phyloP scores from a whole-genome alignment of 2,113 vertebrate species.

The Aspiorhynchus laticeps region DNA sequence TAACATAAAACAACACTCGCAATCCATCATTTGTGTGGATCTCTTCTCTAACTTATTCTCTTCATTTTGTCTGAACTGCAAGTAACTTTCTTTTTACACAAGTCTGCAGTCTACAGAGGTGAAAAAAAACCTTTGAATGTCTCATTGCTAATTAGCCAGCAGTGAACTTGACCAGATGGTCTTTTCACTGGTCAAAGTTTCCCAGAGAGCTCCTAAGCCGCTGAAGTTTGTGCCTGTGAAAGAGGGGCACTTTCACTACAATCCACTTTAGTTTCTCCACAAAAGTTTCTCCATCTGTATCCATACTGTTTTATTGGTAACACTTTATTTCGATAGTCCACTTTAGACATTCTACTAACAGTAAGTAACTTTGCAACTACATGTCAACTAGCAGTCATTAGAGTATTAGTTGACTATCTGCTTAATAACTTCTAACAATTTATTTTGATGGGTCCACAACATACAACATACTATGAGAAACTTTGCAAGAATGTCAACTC shows the following conservation, averaged over 20 bases:
- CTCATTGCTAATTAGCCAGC: slow-evolving; percentile 62
- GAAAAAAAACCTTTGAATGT: slow-evolving; percentile 44
- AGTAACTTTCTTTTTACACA: slow-evolving; percentile 11
- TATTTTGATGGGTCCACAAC: too few relatives aligned
- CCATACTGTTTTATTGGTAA: too few relatives aligned
- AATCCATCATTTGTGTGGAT: neutral
- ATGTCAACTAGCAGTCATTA: too few relatives aligned
- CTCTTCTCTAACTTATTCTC: neutral
- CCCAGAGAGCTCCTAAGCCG: slow-evolving; percentile 44
- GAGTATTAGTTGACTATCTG: too few relatives aligned
- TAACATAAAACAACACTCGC: neutral
- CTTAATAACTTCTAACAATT: too few relatives aligned
- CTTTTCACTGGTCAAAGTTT: slow-evolving; percentile 47
- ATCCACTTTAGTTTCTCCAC: slow-evolving; percentile 24
- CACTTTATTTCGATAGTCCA: too few relatives aligned
- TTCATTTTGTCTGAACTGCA: neutral
- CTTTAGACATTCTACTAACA: too few relatives aligned
- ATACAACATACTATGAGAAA: too few relatives aligned
- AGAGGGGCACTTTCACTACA: slow-evolving; percentile 36
- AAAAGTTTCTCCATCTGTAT: neutral
- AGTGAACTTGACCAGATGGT: slow-evolving; percentile 54
- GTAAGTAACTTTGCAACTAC: too few relatives aligned
- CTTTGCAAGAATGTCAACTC: too few relatives aligned
- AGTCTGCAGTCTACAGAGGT: slow-evolving; percentile 54
- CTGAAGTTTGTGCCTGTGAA: slow-evolving; percentile 22